Conservation (phyloP, 53 echinoderm and acorn worm species). For the Zoroaster sp. region DNA sequence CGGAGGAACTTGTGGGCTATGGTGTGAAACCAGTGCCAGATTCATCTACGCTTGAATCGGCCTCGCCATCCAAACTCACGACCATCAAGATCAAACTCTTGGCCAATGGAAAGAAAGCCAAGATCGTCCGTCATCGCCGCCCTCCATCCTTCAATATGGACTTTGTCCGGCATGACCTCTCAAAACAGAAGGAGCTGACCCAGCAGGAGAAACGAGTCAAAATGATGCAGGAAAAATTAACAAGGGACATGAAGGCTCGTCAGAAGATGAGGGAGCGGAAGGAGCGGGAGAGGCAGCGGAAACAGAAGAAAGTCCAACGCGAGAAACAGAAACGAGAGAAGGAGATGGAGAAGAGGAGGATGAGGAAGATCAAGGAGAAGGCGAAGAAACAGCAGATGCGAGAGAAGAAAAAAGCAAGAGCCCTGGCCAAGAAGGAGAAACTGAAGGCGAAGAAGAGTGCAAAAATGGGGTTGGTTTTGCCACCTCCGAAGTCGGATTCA, state of each 20-base stretch:
- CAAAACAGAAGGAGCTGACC: slow-evolving; percentile 52
- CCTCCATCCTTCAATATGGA: slow-evolving; percentile 13
- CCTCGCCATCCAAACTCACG: slow-evolving; percentile 30
- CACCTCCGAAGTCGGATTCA: not conserved
- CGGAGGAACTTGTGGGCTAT: not conserved
- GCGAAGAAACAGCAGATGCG: not conserved
- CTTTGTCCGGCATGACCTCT: slow-evolving; percentile 19
- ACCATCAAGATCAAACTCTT: slow-evolving; percentile 61
- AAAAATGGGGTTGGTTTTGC: not conserved
- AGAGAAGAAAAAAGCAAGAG: not conserved
- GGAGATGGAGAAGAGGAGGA: not conserved
- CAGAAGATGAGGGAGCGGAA: not conserved
- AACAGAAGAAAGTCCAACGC: not conserved
- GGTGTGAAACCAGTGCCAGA: not conserved
- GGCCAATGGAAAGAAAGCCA: slow-evolving; percentile 50
- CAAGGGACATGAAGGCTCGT: slow-evolving; percentile 15
- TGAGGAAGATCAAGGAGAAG: not conserved
- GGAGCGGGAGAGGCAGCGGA: not conserved
- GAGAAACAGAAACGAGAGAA: slow-evolving; percentile 1
- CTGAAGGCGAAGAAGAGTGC: not conserved
- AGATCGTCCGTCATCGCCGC: slow-evolving; percentile 59
- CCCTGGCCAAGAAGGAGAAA: slow-evolving; percentile 30
- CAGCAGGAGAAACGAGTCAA: slow-evolving; percentile 59
- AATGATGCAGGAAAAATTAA: slow-evolving; percentile 54
- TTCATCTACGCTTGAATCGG: not conserved